Evolutionary conservation across 2,888 invertebrate species (phyloP).

Genomic region (Spilosoma lubricipeda): DNA sequence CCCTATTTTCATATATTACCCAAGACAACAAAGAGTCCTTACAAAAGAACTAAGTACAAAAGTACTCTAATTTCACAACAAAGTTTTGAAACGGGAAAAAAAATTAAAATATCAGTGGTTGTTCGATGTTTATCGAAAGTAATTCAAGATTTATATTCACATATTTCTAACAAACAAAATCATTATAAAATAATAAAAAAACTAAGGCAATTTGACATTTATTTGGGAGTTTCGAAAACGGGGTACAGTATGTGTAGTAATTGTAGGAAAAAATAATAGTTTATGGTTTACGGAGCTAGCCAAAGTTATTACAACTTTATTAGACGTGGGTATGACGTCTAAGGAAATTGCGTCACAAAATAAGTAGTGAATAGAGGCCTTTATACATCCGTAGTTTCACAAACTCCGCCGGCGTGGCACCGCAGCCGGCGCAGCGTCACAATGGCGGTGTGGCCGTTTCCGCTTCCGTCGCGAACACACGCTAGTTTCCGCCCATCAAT

Average conservation of each 20-base stretch:
- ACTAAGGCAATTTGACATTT: too few species aligned
- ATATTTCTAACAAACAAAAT: too few species aligned
- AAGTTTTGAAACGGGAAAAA: not conserved
- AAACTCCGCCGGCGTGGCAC: slow-evolving; percentile 27
- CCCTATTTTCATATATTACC: not conserved
- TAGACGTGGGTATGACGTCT: not conserved
- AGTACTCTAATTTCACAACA: too few species aligned
- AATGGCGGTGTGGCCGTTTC: slow-evolving; percentile 58
- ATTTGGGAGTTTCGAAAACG: too few species aligned
- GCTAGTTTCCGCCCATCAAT: slow-evolving; percentile 62
- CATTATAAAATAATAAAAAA: too few species aligned
- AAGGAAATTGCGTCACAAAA: slow-evolving; percentile 5
- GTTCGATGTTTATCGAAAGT: not conserved
- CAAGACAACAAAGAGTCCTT: not conserved
- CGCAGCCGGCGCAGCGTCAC: slow-evolving; percentile 48
- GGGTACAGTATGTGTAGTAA: too few species aligned
- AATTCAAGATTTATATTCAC: not conserved
- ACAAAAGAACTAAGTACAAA: not conserved
- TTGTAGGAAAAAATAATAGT: not conserved
- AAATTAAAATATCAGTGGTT: not conserved
- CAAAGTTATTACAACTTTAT: not conserved
- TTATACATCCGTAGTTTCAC: slow-evolving; percentile 24
- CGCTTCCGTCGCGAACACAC: slow-evolving; percentile 55
- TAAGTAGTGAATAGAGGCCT: slow-evolving; percentile 6
- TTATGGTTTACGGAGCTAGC: not conserved